These are phyloP conservation scores for Amphiprion percula DNA, from an alignment of 2,113 vertebrate genomes.

Conservation along the genomic window DNA sequence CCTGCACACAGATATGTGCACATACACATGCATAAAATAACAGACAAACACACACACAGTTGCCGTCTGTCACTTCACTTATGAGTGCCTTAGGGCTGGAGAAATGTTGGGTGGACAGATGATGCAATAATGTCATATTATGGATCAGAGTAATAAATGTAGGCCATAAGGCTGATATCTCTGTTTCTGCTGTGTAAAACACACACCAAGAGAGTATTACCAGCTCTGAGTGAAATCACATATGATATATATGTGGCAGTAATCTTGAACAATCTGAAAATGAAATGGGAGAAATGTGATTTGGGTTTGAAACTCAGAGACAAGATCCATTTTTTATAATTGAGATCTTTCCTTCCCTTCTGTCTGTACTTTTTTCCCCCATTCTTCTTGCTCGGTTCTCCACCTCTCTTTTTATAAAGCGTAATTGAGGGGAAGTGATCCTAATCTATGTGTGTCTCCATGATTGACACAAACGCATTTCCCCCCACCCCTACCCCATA, in stretches of 20 bases:
- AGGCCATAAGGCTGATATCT: slow-evolving; percentile 58
- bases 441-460: slow-evolving; percentile 58
- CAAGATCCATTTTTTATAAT: slow-evolving; percentile 46
- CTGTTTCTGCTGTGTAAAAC: slow-evolving; percentile 42
- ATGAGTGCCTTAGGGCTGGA: slow-evolving; percentile 68
- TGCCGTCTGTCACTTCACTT: slow-evolving; percentile 71
- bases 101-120: slow-evolving; percentile 76
- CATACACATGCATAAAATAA: background rate
- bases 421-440: slow-evolving; percentile 74
- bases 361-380: slow-evolving; percentile 2
- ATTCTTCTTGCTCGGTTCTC: slow-evolving; percentile 42
- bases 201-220: slow-evolving; percentile 20
- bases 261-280: slow-evolving; percentile 55
- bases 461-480: slow-evolving; percentile 72
- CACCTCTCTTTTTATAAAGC: slow-evolving; percentile 44
- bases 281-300: slow-evolving; percentile 43
- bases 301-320: slow-evolving; percentile 38
- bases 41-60: slow-evolving; percentile 24
- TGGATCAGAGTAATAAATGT: slow-evolving; percentile 69
- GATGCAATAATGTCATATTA: slow-evolving; percentile 77
- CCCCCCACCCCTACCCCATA: slow-evolving; percentile 10
- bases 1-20: slow-evolving; percentile 17
- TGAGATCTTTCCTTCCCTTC: slow-evolving; percentile 44
- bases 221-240: slow-evolving; percentile 35
- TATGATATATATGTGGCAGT: slow-evolving; percentile 44